Evolutionary conservation across 2,888 invertebrate species (phyloP), one percentile per base, ranked within the genome.

Genomic region (Lymantria dispar): DNA sequence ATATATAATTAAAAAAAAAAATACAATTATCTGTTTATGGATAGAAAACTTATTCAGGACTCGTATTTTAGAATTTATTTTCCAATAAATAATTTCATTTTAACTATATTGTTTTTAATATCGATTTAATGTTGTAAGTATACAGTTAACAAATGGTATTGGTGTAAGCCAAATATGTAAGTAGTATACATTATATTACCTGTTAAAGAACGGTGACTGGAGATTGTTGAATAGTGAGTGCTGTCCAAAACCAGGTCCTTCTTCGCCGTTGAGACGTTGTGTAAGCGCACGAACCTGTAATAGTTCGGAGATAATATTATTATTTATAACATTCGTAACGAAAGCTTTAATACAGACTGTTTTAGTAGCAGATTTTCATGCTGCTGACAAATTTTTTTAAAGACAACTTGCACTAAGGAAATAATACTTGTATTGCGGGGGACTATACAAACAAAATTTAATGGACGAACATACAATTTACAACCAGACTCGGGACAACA

Each of bases 261-360:
- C 96, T 72, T 97, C 97, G 42, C 96, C 95, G 80, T 97, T 97
- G 64, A 97, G 91, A 60, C 96, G 94, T 78, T 96, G 95, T 7
- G 97, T 97, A 55, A 97, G 88, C 62, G 96, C 96, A 50, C 97
- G 94, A 10, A 96, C 96, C 95, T 96, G 75, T 0, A 63, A 53
- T 15, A 7, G 5, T 29, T 11, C 3, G 7, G 14, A 33, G 5
- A 22, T 33, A 33, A 33, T 33, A 33, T 7, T 33, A 5, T 33
- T 33, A 33, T 33, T 33, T 22, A 22, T 22, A 22, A 2, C 5
- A 22, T 22, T 22, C 22, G 22, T 3, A 22, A 22, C 22, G 5
- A 2, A 22, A 2, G 22, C 5, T 22, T 22, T 22, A 22, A 2
- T 22, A 3, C 5, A 3, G 22, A 22, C 5, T 22, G 3, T 22